Evolutionary conservation across 2,113 vertebrate species (phyloP).

Genomic region (Saimiri boliviensis): DNA sequence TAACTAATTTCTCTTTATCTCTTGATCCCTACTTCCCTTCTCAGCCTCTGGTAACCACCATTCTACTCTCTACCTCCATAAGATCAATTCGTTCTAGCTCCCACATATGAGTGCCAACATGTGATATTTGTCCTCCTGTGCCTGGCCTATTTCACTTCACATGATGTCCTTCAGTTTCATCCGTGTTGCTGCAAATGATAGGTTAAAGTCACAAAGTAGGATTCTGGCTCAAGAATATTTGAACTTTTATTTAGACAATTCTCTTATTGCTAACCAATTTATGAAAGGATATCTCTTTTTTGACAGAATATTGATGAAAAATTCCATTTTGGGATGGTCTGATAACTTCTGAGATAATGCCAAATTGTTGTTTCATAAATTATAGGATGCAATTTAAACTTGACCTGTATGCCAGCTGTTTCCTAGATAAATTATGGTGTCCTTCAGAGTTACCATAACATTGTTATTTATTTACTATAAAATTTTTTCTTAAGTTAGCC

Average conservation of each 20-base stretch:
- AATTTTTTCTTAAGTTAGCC: background rate
- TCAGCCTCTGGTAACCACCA: background rate
- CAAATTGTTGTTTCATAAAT: background rate
- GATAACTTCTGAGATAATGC: background rate
- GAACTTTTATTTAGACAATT: background rate
- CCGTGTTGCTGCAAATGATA: background rate
- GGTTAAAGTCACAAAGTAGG: background rate
- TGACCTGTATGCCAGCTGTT: background rate
- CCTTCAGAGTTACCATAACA: background rate
- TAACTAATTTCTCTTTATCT: background rate
- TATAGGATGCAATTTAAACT: background rate
- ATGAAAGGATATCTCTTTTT: background rate
- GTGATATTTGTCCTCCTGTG: background rate
- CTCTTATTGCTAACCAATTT: background rate
- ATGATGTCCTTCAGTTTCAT: background rate
- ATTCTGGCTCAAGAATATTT: background rate
- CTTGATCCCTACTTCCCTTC: background rate
- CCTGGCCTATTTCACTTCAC: background rate
- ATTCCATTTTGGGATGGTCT: background rate
- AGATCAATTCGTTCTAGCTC: background rate
- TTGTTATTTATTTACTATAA: background rate
- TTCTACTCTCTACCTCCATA: background rate
- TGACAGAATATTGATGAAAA: background rate
- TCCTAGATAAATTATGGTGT: background rate
- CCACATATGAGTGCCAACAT: background rate